A percentile compares a stretch with the other conserved stretches of the same genome.
Evolutionary conservation across 2,113 vertebrate species (phyloP).

Genomic region (Myrmecophaga tridactyla): DNA sequence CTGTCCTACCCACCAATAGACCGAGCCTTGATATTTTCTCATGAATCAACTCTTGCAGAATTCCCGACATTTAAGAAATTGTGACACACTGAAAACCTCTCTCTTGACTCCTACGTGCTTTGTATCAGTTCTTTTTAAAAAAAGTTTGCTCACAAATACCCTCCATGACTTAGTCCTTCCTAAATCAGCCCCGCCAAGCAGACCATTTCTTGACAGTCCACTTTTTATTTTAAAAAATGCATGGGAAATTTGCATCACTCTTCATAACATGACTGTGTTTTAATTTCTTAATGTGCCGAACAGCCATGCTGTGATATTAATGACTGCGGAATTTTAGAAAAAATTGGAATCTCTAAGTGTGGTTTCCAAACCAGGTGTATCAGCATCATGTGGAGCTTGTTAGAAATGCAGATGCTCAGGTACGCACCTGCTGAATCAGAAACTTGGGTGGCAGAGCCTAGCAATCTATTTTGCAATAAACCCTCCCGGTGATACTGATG

Average conservation of each 20-base stretch:
- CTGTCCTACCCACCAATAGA: not conserved
- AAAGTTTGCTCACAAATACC: not conserved
- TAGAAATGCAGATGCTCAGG: conserved; percentile 52
- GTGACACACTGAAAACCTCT: not conserved
- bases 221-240: conserved; percentile 12
- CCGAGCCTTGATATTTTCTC: not conserved
- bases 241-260: not conserved
- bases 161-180: not conserved
- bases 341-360: conserved; percentile 12
- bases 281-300: conserved; percentile 53
- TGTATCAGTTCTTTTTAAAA: not conserved
- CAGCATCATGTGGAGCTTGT: not conserved
- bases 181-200: not conserved
- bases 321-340: conserved; percentile 47
- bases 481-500: not conserved
- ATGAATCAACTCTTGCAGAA: not conserved
- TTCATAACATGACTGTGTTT: conserved; percentile 32
- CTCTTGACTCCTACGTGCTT: not conserved
- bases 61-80: not conserved
- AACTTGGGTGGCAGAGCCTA: not conserved
- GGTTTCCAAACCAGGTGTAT: conserved; percentile 21
- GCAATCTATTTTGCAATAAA: conserved; percentile 17
- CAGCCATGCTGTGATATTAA: not conserved
- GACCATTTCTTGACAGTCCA: not conserved
- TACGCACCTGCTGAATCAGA: not conserved